Conservation (phyloP, 2,113 vertebrate species). For the Cottus gobio region DNA sequence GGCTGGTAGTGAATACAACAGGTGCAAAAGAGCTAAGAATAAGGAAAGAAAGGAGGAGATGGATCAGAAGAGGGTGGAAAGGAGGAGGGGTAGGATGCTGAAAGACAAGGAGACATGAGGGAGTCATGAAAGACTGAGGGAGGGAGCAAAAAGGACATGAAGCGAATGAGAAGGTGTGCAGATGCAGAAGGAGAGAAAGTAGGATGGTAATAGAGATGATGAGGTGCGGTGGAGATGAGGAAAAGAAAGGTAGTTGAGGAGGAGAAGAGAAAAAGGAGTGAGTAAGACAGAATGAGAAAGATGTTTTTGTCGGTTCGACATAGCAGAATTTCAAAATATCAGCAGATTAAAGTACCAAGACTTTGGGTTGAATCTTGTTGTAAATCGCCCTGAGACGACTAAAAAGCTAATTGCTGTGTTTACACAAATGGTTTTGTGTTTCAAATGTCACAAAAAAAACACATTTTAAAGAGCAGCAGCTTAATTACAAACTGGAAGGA, state of each 20-base stretch:
- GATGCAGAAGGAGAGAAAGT: neutral
- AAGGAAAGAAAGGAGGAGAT: conserved; percentile 11
- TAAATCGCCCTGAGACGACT: neutral
- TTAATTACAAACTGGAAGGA: neutral
- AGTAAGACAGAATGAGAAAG: neutral
- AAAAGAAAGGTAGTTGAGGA: conserved; percentile 5
- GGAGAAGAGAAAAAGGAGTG: neutral
- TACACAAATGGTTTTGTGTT: neutral
- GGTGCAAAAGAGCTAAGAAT: conserved; percentile 44
- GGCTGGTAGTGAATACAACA: conserved; percentile 57
- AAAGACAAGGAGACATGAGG: neutral
- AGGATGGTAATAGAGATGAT: neutral
- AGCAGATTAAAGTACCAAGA: neutral
- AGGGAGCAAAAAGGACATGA: neutral
- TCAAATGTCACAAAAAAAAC: conserved; percentile 10
- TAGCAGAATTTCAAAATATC: neutral
- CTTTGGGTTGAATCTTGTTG: neutral
- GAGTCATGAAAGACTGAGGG: conserved; percentile 1
- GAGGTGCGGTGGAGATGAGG: neutral
- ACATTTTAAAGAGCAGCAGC: neutral
- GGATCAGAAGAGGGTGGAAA: neutral
- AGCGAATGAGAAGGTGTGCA: neutral
- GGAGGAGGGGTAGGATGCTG: neutral
- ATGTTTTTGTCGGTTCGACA: neutral
- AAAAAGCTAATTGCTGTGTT: conserved; percentile 2